A percentile compares a stretch with the other conserved stretches of the same genome.
Conservation (phyloP, 1,140 invertebrate species). For the Campodea augens region DNA sequence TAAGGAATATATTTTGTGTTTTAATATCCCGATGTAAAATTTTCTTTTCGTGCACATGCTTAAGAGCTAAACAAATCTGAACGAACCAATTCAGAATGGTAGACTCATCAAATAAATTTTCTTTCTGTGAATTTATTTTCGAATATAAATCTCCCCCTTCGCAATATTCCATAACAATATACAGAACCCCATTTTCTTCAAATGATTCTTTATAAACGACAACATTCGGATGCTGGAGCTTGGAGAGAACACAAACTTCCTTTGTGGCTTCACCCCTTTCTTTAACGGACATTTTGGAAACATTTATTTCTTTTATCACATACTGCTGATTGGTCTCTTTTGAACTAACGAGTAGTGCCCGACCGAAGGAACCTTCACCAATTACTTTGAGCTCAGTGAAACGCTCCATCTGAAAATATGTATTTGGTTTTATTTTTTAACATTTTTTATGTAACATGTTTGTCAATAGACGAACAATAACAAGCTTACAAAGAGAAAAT, state of each 20-base stretch:
- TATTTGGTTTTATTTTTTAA: not conserved
- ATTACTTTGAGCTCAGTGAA: slow-evolving; percentile 7
- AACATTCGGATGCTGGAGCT: slow-evolving; percentile 33
- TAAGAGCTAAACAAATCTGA: slow-evolving; percentile 16
- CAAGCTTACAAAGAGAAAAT: too few species aligned
- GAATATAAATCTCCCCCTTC: slow-evolving; percentile 29
- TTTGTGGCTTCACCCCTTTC: slow-evolving; percentile 15
- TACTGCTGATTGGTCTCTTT: not conserved
- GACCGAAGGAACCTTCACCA: slow-evolving; percentile 10
- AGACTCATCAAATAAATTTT: slow-evolving; percentile 7
- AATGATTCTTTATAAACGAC: slow-evolving; percentile 27
- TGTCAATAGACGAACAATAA: too few species aligned
- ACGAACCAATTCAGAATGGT: slow-evolving; percentile 5
- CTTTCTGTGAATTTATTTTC: slow-evolving; percentile 24
- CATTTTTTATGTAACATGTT: not conserved
- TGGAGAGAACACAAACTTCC: slow-evolving; percentile 25
- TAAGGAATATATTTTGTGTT: slow-evolving; percentile 23
- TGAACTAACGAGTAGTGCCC: slow-evolving; percentile 5
- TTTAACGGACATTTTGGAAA: slow-evolving; percentile 3
- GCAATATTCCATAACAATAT: slow-evolving; percentile 38
- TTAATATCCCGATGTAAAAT: slow-evolving; percentile 23
- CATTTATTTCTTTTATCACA: slow-evolving; percentile 7
- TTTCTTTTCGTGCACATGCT: slow-evolving; percentile 21
- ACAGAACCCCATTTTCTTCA: slow-evolving; percentile 29
- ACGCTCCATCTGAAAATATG: slow-evolving; percentile 1